Conservation (phyloP, 2,113 vertebrate species). For the Ceuthmochares aereus region DNA sequence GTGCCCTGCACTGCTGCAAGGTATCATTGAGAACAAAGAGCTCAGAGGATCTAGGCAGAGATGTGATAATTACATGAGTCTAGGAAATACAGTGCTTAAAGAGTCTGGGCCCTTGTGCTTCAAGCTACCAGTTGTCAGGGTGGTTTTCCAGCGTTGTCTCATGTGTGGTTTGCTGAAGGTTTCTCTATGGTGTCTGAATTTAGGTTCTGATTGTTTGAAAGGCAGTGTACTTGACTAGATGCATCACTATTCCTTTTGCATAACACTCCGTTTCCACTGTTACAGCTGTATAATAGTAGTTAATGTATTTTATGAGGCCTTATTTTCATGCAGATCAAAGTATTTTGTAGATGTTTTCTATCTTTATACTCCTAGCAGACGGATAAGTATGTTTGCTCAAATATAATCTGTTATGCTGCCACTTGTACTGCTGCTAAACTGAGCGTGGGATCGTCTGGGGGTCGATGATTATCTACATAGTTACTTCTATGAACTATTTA, state of each 20-base stretch:
- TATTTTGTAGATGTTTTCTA: slow-evolving; percentile 24
- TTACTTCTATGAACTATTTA: slow-evolving; percentile 14
- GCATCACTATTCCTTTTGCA: neutral
- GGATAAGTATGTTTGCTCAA: neutral
- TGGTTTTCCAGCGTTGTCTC: neutral
- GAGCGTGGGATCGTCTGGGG: neutral
- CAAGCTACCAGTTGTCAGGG: neutral
- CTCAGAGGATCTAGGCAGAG: neutral
- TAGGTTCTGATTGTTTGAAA: neutral
- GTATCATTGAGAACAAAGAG: neutral
- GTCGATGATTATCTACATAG: neutral
- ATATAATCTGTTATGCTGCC: neutral
- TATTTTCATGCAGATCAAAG: neutral
- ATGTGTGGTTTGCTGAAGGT: neutral
- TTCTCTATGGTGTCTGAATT: neutral
- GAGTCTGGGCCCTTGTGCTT: neutral
- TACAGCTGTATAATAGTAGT: slow-evolving; percentile 14
- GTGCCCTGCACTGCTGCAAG: neutral
- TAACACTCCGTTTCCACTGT: neutral
- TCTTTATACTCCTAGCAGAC: neutral
- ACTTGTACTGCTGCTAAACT: neutral
- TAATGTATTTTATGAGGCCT: neutral
- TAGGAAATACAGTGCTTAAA: neutral
- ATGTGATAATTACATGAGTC: slow-evolving; percentile 8
- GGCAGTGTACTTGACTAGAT: neutral